These are phyloP conservation scores for Cheilosia vernalis DNA, from an alignment of 2,888 invertebrate species.

Conservation along the genomic window DNA sequence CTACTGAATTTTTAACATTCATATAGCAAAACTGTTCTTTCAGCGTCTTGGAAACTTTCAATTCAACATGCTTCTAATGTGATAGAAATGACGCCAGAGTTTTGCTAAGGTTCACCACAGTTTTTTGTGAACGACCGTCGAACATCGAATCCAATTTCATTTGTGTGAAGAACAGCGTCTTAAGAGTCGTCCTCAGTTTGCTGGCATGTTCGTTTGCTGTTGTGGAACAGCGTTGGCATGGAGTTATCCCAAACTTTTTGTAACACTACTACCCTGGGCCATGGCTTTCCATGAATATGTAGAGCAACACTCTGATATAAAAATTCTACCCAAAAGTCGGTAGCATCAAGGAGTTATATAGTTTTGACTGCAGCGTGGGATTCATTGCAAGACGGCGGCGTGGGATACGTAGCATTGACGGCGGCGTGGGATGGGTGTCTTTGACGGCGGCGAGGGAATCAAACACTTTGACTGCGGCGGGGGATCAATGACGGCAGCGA, in stretches of 20 bases:
- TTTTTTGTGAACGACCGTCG: slow-evolving; percentile 6
- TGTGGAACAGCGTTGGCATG: slow-evolving; percentile 41
- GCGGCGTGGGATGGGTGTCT: slow-evolving; percentile 46
- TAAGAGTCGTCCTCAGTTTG: slow-evolving; percentile 7
- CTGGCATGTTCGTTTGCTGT: slow-evolving; percentile 16
- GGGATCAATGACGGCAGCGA: slow-evolving; percentile 9
- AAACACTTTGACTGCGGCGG: slow-evolving; percentile 21
- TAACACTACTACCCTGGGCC: not conserved
- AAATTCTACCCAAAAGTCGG: not conserved
- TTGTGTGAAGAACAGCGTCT: slow-evolving; percentile 10
- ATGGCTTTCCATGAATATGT: slow-evolving; percentile 18
- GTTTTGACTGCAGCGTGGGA: slow-evolving; percentile 55
- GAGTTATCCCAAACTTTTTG: slow-evolving; percentile 11
- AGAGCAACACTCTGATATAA: not conserved
- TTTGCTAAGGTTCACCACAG: slow-evolving; percentile 13
- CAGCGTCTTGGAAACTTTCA: slow-evolving; percentile 22
- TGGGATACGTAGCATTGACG: slow-evolving; percentile 43
- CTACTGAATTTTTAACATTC: slow-evolving; percentile 35
- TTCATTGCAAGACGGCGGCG: slow-evolving; percentile 26
- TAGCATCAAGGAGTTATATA: slow-evolving; percentile 8
- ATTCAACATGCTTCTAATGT: slow-evolving; percentile 15
- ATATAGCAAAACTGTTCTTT: slow-evolving; percentile 46
- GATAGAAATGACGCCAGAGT: slow-evolving; percentile 3
- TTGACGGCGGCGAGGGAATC: slow-evolving; percentile 19
- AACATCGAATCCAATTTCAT: slow-evolving; percentile 7